Evolutionary conservation across 2,113 vertebrate genomes (phyloP), one percentile per base, ranked within the genome.

Genomic region (Stigmatopora nigra): DNA sequence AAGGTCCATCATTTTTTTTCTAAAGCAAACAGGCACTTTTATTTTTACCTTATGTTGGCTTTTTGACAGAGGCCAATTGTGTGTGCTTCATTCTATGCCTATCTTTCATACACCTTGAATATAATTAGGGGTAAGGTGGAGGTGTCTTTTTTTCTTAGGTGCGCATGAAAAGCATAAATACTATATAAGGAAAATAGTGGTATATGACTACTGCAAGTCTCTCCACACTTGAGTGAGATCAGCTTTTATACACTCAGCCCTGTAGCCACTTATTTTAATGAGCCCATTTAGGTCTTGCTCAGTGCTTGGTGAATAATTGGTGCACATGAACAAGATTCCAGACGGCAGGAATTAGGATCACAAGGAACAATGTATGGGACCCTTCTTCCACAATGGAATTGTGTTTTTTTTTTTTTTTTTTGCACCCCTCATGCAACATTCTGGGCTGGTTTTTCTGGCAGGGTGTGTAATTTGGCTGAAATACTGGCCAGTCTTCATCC

Each of bases 191-290:
- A 64, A 80, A 73, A 72, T 68, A 69, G 69, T 62, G 78, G 72
- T 63, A 68, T 64, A 63, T 58, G 61, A 63, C 61, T 44, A 66
- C 62, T 63, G 64, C 63, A 76, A 82, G 70, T 85, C 78, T 81
- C 70, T 82, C 60, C 78, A 80, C 74, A 72, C 65, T 84, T 59
- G 64, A 72, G 60, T 73, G 64, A 64, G 70, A 73, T 70, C 72
- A 64, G 60, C 59, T 72, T 47, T 61, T 62, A 69, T 71, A 72
- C 80, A 71, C 58, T 75, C 68, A 66, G 73, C 72, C 68, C 72
- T 75, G 77, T 74, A 82, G 67, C 81, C 73, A 78, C 76, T 80
- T 81, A 83, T 83, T 89, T 86, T 89, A 89, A 90, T 87, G 79
- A 89, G 81, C 74, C 67, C 78, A 73, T 73, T 89, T 88, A 84